A percentile compares a stretch with the other conserved stretches of the same genome.
These are phyloP conservation scores for Corvus cornix DNA, from an alignment of 2,113 vertebrate species.

Conservation along the genomic window DNA sequence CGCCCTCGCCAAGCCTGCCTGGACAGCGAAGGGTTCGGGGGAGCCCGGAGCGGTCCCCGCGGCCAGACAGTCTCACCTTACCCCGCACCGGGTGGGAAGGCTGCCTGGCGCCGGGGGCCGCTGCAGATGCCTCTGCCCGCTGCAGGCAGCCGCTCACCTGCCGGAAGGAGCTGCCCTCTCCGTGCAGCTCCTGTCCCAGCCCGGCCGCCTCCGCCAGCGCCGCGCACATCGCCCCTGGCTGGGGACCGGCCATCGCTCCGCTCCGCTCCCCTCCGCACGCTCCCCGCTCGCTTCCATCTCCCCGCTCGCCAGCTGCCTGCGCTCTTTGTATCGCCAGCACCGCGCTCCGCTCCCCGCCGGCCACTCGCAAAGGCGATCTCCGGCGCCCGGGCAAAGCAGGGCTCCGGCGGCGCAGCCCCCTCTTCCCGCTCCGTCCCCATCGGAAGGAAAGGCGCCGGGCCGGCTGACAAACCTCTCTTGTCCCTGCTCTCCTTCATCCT, in stretches of 20 bases:
- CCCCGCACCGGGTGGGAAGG: not conserved
- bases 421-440: not conserved
- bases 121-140: not conserved
- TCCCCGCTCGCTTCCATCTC: not conserved
- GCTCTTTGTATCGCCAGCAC: not conserved
- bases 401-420: not conserved
- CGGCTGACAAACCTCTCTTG: slow-evolving; percentile 82
- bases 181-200: not conserved
- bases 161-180: not conserved
- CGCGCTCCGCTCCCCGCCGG: not conserved
- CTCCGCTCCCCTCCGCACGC: not conserved
- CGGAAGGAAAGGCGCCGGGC: slow-evolving; percentile 20
- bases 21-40: not conserved
- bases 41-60: not conserved
- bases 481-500: slow-evolving; percentile 88
- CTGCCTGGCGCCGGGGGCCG: not conserved
- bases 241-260: not conserved
- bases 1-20: not conserved
- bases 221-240: not conserved
- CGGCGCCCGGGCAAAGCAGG: not conserved
- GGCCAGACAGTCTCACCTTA: not conserved
- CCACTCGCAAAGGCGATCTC: not conserved
- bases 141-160: not conserved
- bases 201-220: not conserved
- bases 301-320: not conserved